These are phyloP conservation scores for Mionectes olivaceus DNA, from an alignment of 2,797 vertebrate genomes.

Conservation along the genomic window DNA sequence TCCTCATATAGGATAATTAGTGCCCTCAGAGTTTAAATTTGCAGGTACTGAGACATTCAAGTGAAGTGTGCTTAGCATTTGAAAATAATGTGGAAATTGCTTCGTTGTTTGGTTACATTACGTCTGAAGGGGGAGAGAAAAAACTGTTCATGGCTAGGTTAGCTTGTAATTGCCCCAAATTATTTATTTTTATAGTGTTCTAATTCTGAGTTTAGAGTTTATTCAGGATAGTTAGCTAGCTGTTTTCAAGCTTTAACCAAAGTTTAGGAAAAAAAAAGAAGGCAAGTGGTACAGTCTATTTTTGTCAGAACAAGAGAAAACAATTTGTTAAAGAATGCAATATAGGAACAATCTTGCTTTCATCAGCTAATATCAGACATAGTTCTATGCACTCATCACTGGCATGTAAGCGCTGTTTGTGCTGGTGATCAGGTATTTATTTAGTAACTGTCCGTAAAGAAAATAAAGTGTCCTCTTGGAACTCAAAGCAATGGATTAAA, in stretches of 20 bases:
- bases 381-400: neutral
- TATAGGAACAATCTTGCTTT: neutral
- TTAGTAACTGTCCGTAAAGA: neutral
- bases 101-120: slow-evolving; percentile 63
- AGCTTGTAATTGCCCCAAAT: slow-evolving; percentile 56
- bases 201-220: slow-evolving; percentile 68
- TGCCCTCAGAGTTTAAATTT: slow-evolving; percentile 31
- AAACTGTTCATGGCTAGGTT: slow-evolving; percentile 45
- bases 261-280: neutral
- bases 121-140: slow-evolving; percentile 50
- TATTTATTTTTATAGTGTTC: slow-evolving; percentile 56
- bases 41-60: slow-evolving; percentile 31
- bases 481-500: neutral
- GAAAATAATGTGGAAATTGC: slow-evolving; percentile 38
- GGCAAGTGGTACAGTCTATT: slow-evolving; percentile 24
- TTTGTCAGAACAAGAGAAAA: slow-evolving; percentile 36
- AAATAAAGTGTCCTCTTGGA: neutral
- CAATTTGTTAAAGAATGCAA: neutral
- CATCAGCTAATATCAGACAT: neutral
- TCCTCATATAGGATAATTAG: slow-evolving; percentile 13
- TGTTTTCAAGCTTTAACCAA: slow-evolving; percentile 59
- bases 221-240: slow-evolving; percentile 18
- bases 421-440: neutral
- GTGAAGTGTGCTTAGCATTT: slow-evolving; percentile 37
- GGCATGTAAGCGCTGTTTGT: neutral